Evolutionary conservation across 2,797 vertebrate genomes (phyloP).

Genomic region (Hoplostethus atlanticus): DNA sequence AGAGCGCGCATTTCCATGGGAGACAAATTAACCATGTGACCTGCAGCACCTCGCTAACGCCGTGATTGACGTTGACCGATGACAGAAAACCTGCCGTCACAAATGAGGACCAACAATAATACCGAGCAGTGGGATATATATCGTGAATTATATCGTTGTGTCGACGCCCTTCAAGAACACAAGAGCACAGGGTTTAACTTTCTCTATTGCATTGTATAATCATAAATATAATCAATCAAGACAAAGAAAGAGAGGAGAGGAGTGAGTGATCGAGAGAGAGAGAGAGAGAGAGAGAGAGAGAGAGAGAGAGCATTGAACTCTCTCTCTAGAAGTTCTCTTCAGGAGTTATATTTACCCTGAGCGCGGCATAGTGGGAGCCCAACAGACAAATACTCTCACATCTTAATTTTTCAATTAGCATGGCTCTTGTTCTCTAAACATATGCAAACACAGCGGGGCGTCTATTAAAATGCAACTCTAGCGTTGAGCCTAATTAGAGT

Average conservation of each 20-base stretch:
- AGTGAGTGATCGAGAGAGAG: slow-evolving; percentile 9
- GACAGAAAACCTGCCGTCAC: slow-evolving; percentile 31
- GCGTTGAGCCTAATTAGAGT: slow-evolving; percentile 86
- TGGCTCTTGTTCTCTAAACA: slow-evolving; percentile 85
- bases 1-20: slow-evolving; percentile 46
- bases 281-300: not conserved
- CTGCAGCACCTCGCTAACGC: slow-evolving; percentile 31
- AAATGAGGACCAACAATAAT: slow-evolving; percentile 7
- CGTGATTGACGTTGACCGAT: slow-evolving; percentile 42
- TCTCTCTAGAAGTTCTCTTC: slow-evolving; percentile 46
- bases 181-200: not conserved
- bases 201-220: not conserved
- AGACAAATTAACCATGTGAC: slow-evolving; percentile 57
- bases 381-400: slow-evolving; percentile 82
- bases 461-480: slow-evolving; percentile 87
- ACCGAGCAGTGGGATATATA: slow-evolving; percentile 1
- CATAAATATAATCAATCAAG: not conserved
- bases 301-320: slow-evolving; percentile 25
- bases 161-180: slow-evolving; percentile 14
- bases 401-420: slow-evolving; percentile 89
- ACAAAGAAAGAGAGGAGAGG: not conserved
- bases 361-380: slow-evolving; percentile 70
- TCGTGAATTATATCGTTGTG: not conserved
- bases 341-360: slow-evolving; percentile 67
- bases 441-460: slow-evolving; percentile 86